Evolutionary conservation across 2,888 invertebrate genomes (phyloP), one percentile per base, ranked within the genome.

Genomic region (Ashinkailepas kermadecensis): DNA sequence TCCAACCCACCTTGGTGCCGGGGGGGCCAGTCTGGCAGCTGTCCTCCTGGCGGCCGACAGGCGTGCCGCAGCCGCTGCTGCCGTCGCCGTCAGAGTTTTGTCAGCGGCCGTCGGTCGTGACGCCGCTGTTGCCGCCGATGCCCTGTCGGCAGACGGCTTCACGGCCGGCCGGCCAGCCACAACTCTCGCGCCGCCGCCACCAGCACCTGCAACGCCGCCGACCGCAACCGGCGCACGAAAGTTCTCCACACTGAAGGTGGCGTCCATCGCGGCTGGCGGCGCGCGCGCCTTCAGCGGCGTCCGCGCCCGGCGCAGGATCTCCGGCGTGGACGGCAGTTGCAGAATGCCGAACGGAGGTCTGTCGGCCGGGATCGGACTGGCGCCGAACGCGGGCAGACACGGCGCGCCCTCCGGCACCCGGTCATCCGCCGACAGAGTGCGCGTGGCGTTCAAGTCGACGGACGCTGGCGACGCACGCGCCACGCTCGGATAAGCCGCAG

Each of bases 271-370:
- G 54, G 74, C 74, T 18, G 54, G 15, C 15, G 25, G 15, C 13
- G 70, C 3, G 13, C 70, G 70, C 70, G 70, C 9, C 74, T 74
- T 74, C 54, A 74, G 74, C 74, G 74, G 74, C 6, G 74, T 74
- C 18, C 74, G 74, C 18, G 21, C 25, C 8, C 74, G 74, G 18
- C 74, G 74, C 74, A 74, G 74, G 39, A 74, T 74, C 74, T 74
- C 74, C 54, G 59, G 59, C 58, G 81, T 56, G 57, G 80, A 70
- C n/a, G 59, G 74, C 62, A 57, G 25, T 80, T 57, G 54, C 25
- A 11, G 70, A 57, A 7, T 58, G 81, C 11, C 82, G 81, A 8
- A 25, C 39, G 15, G 23, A 18, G 74, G 54, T 25, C 25, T 23
- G 54, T 13, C 39, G 23, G 81, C 25, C 39, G 3, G 39, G 74